Percentiles rank a stretch among this genome's conserved stretches.
Evolutionary conservation across 2,797 vertebrate species (phyloP).

Genomic region (Antrozous pallidus): DNA sequence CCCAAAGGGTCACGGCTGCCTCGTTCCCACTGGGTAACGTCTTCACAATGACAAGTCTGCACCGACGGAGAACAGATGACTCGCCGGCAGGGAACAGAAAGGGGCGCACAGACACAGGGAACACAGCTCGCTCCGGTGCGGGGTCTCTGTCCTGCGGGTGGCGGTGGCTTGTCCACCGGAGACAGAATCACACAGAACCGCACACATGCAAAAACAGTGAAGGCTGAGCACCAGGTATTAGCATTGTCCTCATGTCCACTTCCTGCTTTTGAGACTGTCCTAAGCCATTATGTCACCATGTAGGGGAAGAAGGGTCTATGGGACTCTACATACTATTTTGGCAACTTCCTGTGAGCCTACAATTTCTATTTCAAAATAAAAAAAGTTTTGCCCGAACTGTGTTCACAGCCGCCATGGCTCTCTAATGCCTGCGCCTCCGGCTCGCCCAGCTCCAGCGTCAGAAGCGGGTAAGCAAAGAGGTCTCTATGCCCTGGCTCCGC

Average conservation of each 20-base stretch:
- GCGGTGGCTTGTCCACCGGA: neutral
- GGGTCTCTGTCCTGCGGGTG: neutral
- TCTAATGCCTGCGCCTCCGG: no score
- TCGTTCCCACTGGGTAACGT: neutral
- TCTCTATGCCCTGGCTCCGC: no score
- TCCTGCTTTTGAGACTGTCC: neutral
- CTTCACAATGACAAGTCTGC: neutral
- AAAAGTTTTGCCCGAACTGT: neutral
- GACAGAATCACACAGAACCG: neutral
- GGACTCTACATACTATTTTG: neutral
- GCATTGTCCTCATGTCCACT: fast-evolving
- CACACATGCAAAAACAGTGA: neutral
- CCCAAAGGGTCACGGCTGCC: neutral
- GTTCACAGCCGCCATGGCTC: no score
- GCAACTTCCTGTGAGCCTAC: neutral
- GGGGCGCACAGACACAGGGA: no score
- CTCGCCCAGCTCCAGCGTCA: no score
- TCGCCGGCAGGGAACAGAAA: neutral
- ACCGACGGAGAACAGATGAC: neutral
- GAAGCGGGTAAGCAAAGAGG: no score
- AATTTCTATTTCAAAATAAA: neutral
- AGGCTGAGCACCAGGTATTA: neutral
- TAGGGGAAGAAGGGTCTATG: neutral
- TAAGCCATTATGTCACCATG: neutral
- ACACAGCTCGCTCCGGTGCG: neutral